phyloP scores from a whole-genome alignment of 2,888 invertebrate species.

The Epirrita christyi region DNA sequence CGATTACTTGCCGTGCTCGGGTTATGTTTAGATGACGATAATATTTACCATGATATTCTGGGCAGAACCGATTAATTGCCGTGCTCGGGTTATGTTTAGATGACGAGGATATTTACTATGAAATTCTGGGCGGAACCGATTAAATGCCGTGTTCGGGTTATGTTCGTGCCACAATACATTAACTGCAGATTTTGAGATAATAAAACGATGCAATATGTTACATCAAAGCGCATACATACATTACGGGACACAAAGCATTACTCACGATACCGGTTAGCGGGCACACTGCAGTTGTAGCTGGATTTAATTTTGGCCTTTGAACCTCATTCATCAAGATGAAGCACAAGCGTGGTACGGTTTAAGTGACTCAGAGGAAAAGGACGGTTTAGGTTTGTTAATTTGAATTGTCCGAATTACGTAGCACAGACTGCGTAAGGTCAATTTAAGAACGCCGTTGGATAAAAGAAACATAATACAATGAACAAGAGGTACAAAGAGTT shows the following conservation, averaged over 20 bases:
- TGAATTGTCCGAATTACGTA: conserved; percentile 59
- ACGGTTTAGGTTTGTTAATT: conserved; percentile 68
- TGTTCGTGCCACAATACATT: conserved; percentile 16
- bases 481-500: neutral
- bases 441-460: conserved; percentile 30
- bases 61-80: conserved; percentile 2
- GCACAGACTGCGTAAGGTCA: conserved; percentile 43
- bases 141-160: neutral
- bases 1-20: too few relatives aligned
- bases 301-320: conserved; percentile 64
- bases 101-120: too few relatives aligned
- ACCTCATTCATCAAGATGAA: conserved; percentile 54
- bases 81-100: too few relatives aligned
- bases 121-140: too few relatives aligned
- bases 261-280: conserved; percentile 52
- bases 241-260: conserved; percentile 48
- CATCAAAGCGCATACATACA: conserved; percentile 28
- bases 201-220: conserved; percentile 34
- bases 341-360: conserved; percentile 39
- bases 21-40: too few relatives aligned
- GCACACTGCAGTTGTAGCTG: conserved; percentile 65
- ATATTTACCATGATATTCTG: conserved; percentile 3
- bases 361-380: conserved; percentile 73
- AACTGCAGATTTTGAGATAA: conserved; percentile 22
- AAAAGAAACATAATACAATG: neutral